Conservation (phyloP, 2,888 invertebrate genomes). For the Cistogaster globosa region DNA sequence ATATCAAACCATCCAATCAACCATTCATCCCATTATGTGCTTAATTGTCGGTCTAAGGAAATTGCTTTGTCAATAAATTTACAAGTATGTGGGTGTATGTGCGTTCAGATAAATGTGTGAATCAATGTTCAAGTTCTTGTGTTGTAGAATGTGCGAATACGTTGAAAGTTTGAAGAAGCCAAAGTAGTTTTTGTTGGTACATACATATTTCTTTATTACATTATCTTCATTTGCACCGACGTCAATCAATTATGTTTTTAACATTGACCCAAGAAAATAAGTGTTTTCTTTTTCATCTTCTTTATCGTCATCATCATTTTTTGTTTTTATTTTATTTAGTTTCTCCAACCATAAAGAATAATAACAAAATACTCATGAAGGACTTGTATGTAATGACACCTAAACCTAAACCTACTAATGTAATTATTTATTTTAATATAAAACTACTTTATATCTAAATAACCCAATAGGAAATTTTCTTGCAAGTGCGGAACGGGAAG, state of each 20-base stretch:
- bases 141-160: slow-evolving; percentile 6
- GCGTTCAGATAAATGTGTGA: not conserved
- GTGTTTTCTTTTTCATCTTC: slow-evolving; percentile 56
- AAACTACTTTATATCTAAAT: too few relatives aligned
- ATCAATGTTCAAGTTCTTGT: not conserved
- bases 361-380: slow-evolving; percentile 6
- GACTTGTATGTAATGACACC: not conserved
- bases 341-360: slow-evolving; percentile 34
- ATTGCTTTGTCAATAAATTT: slow-evolving; percentile 74
- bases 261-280: slow-evolving; percentile 73
- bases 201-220: slow-evolving; percentile 59
- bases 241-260: slow-evolving; percentile 73
- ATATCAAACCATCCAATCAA: slow-evolving; percentile 1
- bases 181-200: slow-evolving; percentile 24
- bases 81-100: slow-evolving; percentile 27
- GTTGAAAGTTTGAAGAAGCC: slow-evolving; percentile 17
- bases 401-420: too few relatives aligned
- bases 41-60: slow-evolving; percentile 73
- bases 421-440: too few relatives aligned
- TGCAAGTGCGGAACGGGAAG: too few relatives aligned
- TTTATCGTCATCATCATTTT: not conserved
- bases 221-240: slow-evolving; percentile 66
- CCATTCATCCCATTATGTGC: slow-evolving; percentile 69
- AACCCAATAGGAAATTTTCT: too few relatives aligned
- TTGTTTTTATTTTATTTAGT: slow-evolving; percentile 24